Conservation (phyloP, 1,140 invertebrate species). For the Callitettix versicolor region DNA sequence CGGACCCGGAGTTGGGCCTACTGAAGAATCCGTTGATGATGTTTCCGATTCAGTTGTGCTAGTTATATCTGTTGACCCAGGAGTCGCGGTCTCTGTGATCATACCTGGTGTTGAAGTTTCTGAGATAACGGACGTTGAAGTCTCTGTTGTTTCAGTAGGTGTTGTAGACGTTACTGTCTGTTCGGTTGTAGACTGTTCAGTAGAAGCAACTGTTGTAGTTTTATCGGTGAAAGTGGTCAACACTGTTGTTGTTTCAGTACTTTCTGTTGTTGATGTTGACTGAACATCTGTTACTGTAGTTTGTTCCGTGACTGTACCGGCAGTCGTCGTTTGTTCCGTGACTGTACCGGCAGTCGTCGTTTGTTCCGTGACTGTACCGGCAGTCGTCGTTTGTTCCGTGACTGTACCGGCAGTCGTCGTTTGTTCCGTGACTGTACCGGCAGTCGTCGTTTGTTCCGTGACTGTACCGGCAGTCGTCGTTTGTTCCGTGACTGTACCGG, state of each 20-base stretch:
- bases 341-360: background rate
- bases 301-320: background rate
- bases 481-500: background rate
- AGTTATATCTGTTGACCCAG: background rate
- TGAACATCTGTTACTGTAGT: conserved; percentile 21
- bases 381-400: background rate
- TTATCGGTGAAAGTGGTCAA: conserved; percentile 20
- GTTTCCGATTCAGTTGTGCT: background rate
- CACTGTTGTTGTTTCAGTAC: conserved; percentile 22
- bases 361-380: background rate
- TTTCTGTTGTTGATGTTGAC: conserved; percentile 27
- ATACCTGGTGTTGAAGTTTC: background rate
- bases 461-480: conserved; percentile 1
- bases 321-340: conserved; percentile 23
- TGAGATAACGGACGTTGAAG: background rate
- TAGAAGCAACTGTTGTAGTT: conserved; percentile 19
- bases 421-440: background rate
- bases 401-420: background rate
- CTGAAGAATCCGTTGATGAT: no score
- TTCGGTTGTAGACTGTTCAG: conserved; percentile 26
- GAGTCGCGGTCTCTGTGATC: conserved; percentile 2
- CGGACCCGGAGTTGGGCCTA: conserved; percentile 28
- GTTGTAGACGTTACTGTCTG: conserved; percentile 22
- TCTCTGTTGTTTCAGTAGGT: background rate
- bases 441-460: no score